A percentile compares a stretch with the other conserved stretches of the same genome.
These are phyloP conservation scores for Globodera rostochiensis DNA, from an alignment of 1,140 invertebrate genomes.

Conservation along the genomic window DNA sequence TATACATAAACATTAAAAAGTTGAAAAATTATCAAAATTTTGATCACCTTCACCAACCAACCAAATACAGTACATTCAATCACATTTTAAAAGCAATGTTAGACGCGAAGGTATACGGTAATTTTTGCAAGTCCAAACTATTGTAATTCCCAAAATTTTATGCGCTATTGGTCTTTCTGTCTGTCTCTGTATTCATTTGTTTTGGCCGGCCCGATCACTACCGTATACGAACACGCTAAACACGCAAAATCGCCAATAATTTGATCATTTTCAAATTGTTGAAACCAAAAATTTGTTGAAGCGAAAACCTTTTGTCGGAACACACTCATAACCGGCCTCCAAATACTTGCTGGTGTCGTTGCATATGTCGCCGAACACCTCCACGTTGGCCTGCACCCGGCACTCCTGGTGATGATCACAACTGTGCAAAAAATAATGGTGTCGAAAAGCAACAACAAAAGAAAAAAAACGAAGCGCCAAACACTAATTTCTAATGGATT, in stretches of 20 bases:
- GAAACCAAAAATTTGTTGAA: not conserved
- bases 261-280: not conserved
- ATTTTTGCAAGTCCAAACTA: no score
- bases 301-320: conserved; percentile 3
- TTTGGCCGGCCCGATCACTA: not conserved
- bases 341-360: conserved; percentile 21
- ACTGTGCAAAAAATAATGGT: conserved; percentile 5
- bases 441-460: not conserved
- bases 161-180: not conserved
- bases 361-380: conserved; percentile 28
- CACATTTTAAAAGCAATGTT: no score
- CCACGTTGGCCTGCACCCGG: not conserved
- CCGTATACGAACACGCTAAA: not conserved
- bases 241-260: not conserved
- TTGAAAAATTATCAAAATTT: no score
- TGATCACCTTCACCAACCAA: no score
- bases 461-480: conserved; percentile 7
- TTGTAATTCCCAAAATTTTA: no score
- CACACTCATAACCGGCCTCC: conserved; percentile 23
- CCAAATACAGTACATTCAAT: no score
- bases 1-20: no score
- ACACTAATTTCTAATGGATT: not conserved
- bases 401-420: conserved; percentile 16
- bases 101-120: no score
- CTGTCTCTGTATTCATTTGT: not conserved